Evolutionary conservation across 2,113 vertebrate genomes (phyloP), one percentile per base, ranked within the genome.

Genomic region (Ammodytes marinus): DNA sequence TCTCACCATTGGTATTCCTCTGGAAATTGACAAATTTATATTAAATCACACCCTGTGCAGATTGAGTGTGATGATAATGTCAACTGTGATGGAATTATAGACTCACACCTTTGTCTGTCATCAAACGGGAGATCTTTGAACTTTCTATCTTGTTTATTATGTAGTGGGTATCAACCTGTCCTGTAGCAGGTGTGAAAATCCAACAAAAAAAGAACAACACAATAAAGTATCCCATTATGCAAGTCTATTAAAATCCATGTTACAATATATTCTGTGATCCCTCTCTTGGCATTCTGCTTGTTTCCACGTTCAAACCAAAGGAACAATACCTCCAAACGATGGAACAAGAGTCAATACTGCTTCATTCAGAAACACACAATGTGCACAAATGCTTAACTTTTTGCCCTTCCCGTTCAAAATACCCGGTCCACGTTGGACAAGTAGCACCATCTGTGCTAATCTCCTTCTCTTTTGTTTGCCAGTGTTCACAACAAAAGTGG

Each of bases 401-500:
- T 8, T 74, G 4, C 42, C 37, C 67, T 49, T 64, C 46, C 40
- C 11, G 5, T 42, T 58, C 61, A 66, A 40, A 42, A 49, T 15
- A 42, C 67, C 37, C 1, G 47, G 65, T 59, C 10, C 13, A 27
- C 76, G 66, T 75, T 75, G 66, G 69, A 76, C 67, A 43, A 2
- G 42, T 11, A 5, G 83, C 69, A 50, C 65, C 72, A 68, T 85
- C 83, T 61, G 19, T 58, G 40, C 74, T 87, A 66, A 82, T 86
- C 74, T 74, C 50, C 66, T 49, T 15, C 52, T 75, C 79, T 58
- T 87, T 82, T 90, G 84, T 88, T 87, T 81, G 73, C 67, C 14
- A 10, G 63, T 40, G 76, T 70, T 88, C 37, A 63, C 67, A 86
- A 84, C 86, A 88, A 78, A 86, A 91, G 79, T 73, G 1, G 47